phyloP scores from a whole-genome alignment of 2,113 vertebrate genomes.

The Nerophis ophidion region DNA sequence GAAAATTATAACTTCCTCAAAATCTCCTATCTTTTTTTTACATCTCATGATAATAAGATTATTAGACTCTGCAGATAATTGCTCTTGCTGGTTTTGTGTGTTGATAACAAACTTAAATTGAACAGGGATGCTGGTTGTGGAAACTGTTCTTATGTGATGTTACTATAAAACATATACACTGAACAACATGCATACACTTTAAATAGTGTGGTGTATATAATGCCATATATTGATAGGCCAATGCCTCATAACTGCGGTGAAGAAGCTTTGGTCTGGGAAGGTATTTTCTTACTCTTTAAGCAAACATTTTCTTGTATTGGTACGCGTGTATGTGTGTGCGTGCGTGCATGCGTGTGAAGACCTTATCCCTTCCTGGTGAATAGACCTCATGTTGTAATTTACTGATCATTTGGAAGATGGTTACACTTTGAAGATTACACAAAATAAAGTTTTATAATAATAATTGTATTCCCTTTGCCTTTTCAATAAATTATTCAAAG shows the following conservation, averaged over 20 bases:
- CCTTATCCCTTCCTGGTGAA: conserved; percentile 6
- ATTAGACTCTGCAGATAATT: conserved; percentile 2
- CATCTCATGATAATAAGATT: conserved; percentile 2
- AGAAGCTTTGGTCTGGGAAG: background rate
- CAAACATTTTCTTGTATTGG: conserved; percentile 16
- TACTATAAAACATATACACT: conserved; percentile 23
- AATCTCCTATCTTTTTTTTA: conserved; percentile 15
- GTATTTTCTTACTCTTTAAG: conserved; percentile 15
- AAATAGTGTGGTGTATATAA: background rate
- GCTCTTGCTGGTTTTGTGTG: conserved; percentile 14
- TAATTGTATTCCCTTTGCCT: conserved; percentile 15
- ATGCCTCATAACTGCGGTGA: conserved; percentile 12
- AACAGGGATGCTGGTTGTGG: conserved; percentile 1
- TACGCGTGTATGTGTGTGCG: background rate
- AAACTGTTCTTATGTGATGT: conserved; percentile 2
- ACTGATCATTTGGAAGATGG: conserved; percentile 32
- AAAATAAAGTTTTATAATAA: conserved; percentile 61
- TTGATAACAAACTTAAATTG: conserved; percentile 4
- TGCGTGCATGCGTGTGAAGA: conserved; percentile 4
- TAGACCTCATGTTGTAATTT: conserved; percentile 24
- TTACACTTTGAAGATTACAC: conserved; percentile 24
- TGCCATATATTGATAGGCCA: conserved; percentile 13
- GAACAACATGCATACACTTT: conserved; percentile 7
- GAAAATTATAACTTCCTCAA: conserved; percentile 33
- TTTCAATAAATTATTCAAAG: conserved; percentile 5